Conservation (phyloP, 2,888 invertebrate genomes). For the Megalurothrips usitatus region DNA sequence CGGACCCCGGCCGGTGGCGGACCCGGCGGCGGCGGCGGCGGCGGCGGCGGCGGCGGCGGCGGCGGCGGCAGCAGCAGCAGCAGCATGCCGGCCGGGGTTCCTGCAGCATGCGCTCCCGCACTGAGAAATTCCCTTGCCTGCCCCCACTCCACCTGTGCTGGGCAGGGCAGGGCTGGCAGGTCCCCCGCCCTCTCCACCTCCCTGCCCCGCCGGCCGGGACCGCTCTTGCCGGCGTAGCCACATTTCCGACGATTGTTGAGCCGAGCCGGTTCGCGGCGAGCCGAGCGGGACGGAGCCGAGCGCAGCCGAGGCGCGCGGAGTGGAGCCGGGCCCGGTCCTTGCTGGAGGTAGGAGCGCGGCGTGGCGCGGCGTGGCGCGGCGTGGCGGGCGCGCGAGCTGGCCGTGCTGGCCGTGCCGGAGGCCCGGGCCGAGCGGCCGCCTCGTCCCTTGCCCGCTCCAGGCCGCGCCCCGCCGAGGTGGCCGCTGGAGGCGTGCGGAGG, state of each 20-base stretch:
- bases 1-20: no score
- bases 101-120: conserved; percentile 16
- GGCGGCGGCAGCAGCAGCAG: neutral
- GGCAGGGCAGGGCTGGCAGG: neutral
- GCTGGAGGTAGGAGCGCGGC: neutral
- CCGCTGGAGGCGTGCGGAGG: neutral
- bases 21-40: neutral
- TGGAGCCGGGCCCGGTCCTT: neutral
- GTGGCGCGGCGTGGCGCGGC: neutral
- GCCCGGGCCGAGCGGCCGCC: neutral
- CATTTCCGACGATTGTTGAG: conserved; percentile 24
- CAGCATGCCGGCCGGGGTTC: neutral
- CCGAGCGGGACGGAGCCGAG: neutral
- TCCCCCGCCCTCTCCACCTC: neutral
- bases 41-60: neutral
- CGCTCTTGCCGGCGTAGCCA: neutral
- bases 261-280: neutral
- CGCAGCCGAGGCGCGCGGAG: neutral
- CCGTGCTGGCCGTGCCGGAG: neutral
- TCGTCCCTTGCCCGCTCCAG: neutral
- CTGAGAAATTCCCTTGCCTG: conserved; percentile 19
- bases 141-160: conserved; percentile 20
- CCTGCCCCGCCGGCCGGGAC: neutral
- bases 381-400: neutral
- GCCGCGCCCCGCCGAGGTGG: no score